Conservation (phyloP, 2,113 vertebrate genomes). For the Phasianus colchicus region DNA sequence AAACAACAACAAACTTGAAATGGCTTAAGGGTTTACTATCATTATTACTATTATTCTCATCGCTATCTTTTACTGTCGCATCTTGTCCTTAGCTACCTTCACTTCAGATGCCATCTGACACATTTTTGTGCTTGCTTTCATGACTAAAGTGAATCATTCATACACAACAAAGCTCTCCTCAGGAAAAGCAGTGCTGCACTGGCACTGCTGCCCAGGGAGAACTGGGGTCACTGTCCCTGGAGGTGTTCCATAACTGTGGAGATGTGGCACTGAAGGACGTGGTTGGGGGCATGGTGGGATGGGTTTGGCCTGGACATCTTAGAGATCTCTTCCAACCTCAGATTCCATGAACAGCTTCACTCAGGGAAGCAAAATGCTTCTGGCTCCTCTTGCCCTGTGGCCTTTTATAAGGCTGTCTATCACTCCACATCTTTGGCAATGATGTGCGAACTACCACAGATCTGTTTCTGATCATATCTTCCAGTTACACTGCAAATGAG, state of each 20-base stretch:
- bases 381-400: conserved; percentile 8
- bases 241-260: too few species aligned
- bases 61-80: not conserved
- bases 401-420: conserved; percentile 33
- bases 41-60: not conserved
- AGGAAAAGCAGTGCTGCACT: too few species aligned
- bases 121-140: not conserved
- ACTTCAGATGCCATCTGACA: not conserved
- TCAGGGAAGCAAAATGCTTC: not conserved
- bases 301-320: too few species aligned
- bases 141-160: not conserved
- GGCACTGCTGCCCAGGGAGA: too few species aligned
- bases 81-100: not conserved
- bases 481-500: conserved; percentile 31
- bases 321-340: too few species aligned
- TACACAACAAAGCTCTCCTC: not conserved
- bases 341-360: not conserved
- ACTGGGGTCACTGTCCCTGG: too few species aligned
- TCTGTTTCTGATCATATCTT: conserved; percentile 66
- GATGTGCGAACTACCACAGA: conserved; percentile 5
- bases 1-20: conserved; percentile 39
- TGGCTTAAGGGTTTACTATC: not conserved
- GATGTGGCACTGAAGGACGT: too few species aligned
- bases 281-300: too few species aligned
- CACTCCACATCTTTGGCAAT: conserved; percentile 42